Evolutionary conservation across 1,140 invertebrate genomes (phyloP).

Genomic region (Paralvinella palmiformis): DNA sequence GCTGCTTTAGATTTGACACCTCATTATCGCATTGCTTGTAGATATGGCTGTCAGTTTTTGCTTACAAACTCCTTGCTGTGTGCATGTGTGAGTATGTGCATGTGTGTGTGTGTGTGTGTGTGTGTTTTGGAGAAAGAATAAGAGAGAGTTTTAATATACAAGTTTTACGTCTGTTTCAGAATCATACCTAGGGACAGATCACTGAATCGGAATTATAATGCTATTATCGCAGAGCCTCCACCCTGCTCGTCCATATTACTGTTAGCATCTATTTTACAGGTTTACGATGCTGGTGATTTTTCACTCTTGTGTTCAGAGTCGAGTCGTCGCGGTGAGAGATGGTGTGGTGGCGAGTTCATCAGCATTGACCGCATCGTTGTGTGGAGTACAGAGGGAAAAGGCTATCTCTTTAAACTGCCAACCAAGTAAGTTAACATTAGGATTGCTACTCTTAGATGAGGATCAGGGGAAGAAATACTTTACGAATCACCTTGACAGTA

Average conservation of each 20-base stretch:
- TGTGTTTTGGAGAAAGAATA: not conserved
- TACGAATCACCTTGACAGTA: too few relatives aligned
- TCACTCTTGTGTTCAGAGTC: conserved; percentile 81
- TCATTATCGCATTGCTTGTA: too few relatives aligned
- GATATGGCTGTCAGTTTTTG: not conserved
- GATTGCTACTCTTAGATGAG: too few relatives aligned
- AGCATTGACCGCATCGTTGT: conserved; percentile 81
- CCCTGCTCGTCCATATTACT: not conserved
- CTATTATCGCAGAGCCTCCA: too few relatives aligned
- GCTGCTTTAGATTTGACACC: too few relatives aligned
- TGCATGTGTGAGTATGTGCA: not conserved
- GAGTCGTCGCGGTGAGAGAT: conserved; percentile 75
- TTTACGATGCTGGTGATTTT: conserved; percentile 86
- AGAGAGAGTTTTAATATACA: not conserved
- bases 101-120: not conserved
- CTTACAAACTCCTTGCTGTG: not conserved
- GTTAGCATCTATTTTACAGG: conserved; percentile 54
- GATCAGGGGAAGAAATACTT: too few relatives aligned
- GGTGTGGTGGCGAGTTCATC: conserved; percentile 91
- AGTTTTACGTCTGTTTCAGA: too few relatives aligned
- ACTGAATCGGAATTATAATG: too few relatives aligned
- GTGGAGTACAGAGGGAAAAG: conserved; percentile 90
- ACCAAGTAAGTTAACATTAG: conserved; percentile 93
- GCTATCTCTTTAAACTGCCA: conserved; percentile 89
- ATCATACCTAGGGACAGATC: too few relatives aligned